These are phyloP conservation scores for Sisor rabdophorus DNA, from an alignment of 2,113 vertebrate genomes.

Conservation along the genomic window DNA sequence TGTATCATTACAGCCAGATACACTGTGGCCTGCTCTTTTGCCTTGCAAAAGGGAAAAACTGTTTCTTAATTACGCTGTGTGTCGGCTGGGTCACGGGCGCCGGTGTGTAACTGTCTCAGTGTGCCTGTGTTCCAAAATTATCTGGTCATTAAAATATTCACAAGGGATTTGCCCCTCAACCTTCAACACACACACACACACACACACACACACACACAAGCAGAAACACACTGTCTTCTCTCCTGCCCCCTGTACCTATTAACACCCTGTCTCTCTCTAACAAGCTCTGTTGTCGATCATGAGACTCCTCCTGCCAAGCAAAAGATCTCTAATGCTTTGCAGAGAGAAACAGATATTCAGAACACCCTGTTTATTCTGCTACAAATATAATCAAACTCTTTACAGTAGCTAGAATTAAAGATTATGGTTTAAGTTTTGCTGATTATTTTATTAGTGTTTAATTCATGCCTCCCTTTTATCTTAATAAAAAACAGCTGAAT, in stretches of 20 bases:
- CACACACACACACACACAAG: slow-evolving; percentile 20
- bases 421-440: slow-evolving; percentile 45
- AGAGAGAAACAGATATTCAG: slow-evolving; percentile 25
- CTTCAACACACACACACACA: slow-evolving; percentile 25
- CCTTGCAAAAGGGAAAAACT: slow-evolving; percentile 68
- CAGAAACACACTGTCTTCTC: slow-evolving; percentile 2
- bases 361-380: slow-evolving; percentile 8
- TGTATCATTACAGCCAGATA: slow-evolving; percentile 74
- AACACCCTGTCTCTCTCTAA: slow-evolving; percentile 72
- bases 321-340: slow-evolving; percentile 12
- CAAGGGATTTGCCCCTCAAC: slow-evolving; percentile 34
- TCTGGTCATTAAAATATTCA: slow-evolving; percentile 76
- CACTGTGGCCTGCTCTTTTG: slow-evolving; percentile 71
- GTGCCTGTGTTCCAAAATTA: slow-evolving; percentile 71
- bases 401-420: slow-evolving; percentile 44
- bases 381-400: slow-evolving; percentile 28
- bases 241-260: slow-evolving; percentile 62
- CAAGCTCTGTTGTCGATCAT: slow-evolving; percentile 78
- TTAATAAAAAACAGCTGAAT: not conserved
- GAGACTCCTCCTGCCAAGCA: slow-evolving; percentile 25
- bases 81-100: slow-evolving; percentile 70
- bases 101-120: slow-evolving; percentile 65
- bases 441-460: slow-evolving; percentile 31
- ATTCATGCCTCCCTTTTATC: slow-evolving; percentile 14
- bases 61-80: slow-evolving; percentile 73